Evolutionary conservation across 1,140 invertebrate species (phyloP).

Genomic region (Coelopa frigida): DNA sequence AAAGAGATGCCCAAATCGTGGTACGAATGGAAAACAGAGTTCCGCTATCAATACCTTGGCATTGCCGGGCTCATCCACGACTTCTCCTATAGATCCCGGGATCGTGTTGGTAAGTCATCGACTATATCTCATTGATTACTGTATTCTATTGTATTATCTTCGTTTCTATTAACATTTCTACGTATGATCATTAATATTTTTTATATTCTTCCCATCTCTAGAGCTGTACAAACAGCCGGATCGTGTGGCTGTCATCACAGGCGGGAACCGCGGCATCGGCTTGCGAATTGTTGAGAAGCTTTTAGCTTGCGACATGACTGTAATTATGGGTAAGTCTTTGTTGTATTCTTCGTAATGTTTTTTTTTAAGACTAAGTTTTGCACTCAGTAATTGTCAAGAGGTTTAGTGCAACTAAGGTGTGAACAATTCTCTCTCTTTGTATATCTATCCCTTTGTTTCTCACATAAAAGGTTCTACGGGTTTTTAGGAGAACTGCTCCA

Average conservation of each 20-base stretch:
- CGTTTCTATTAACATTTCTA: slow-evolving; percentile 2
- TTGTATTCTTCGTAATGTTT: too few relatives aligned
- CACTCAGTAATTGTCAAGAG: too few relatives aligned
- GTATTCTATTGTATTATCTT: too few relatives aligned
- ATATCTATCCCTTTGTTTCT: too few relatives aligned
- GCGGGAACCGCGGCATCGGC: slow-evolving; percentile 81
- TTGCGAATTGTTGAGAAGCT: slow-evolving; percentile 71
- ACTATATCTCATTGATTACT: too few relatives aligned
- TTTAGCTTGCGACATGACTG: slow-evolving; percentile 70
- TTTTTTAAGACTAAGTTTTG: too few relatives aligned
- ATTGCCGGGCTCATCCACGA: slow-evolving; percentile 49
- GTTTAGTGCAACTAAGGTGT: too few relatives aligned
- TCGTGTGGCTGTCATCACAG: slow-evolving; percentile 77
- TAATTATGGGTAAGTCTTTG: slow-evolving; percentile 78
- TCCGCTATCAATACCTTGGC: slow-evolving; percentile 51
- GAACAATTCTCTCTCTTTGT: too few relatives aligned
- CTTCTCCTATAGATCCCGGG: slow-evolving; percentile 42
- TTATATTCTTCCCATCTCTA: slow-evolving; percentile 36
- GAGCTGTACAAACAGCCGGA: slow-evolving; percentile 52
- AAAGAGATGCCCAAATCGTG: slow-evolving; percentile 40
- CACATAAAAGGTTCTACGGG: too few relatives aligned
- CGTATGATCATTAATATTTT: slow-evolving; percentile 9
- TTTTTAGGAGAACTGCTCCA: too few relatives aligned
- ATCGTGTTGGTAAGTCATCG: slow-evolving; percentile 54
- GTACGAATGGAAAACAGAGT: slow-evolving; percentile 46